Evolutionary conservation across 2,888 invertebrate species (phyloP).

Genomic region (Drosophila kanekoi): DNA sequence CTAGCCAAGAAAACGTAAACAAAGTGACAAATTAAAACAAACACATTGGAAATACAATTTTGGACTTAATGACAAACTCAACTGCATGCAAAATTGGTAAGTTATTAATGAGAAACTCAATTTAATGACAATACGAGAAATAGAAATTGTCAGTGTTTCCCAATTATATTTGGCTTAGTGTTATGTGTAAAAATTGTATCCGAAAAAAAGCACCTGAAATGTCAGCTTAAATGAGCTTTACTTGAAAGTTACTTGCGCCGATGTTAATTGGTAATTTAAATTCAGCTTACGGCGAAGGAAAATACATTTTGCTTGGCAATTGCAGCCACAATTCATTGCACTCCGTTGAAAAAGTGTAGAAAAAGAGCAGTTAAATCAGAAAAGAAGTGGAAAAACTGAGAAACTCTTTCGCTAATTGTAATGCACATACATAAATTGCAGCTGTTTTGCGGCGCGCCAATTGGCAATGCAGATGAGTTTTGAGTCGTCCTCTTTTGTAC

Average conservation of each 20-base stretch:
- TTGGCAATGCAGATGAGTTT: slow-evolving; percentile 78
- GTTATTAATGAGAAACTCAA: slow-evolving; percentile 22
- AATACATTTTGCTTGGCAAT: slow-evolving; percentile 4
- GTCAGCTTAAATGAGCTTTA: background rate
- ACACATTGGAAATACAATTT: slow-evolving; percentile 18
- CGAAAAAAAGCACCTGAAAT: background rate
- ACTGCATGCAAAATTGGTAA: slow-evolving; percentile 45
- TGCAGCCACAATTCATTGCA: slow-evolving; percentile 14
- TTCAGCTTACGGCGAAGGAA: slow-evolving; percentile 7
- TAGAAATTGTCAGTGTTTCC: background rate
- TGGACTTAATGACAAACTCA: slow-evolving; percentile 33
- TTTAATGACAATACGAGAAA: background rate
- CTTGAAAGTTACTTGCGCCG: too few species aligned
- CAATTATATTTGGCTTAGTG: background rate
- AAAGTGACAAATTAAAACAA: slow-evolving; percentile 21
- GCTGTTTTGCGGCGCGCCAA: slow-evolving; percentile 57
- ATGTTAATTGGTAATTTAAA: slow-evolving; percentile 19
- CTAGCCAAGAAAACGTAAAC: slow-evolving; percentile 20
- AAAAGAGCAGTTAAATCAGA: slow-evolving; percentile 7
- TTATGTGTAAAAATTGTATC: background rate
- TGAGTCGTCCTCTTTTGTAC: slow-evolving; percentile 17
- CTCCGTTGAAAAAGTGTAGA: slow-evolving; percentile 1
- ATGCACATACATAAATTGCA: slow-evolving; percentile 78
- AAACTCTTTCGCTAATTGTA: slow-evolving; percentile 70
- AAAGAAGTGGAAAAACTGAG: slow-evolving; percentile 29